Conservation (phyloP, 2,888 invertebrate genomes). For the Caenorhabditis imperialis region DNA sequence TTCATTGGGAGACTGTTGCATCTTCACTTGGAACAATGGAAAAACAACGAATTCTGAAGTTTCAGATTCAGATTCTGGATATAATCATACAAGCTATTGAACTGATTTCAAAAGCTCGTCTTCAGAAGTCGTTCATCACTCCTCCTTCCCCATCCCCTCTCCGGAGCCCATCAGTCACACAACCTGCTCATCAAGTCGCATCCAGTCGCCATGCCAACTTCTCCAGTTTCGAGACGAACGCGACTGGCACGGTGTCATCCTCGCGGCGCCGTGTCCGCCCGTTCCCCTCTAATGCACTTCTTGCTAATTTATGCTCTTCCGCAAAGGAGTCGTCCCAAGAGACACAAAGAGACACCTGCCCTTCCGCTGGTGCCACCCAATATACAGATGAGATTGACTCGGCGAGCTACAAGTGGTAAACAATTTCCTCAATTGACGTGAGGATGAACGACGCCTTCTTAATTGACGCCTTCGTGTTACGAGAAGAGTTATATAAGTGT, state of each 20-base stretch:
- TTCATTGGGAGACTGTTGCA: background rate
- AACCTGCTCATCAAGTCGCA: slow-evolving; percentile 25
- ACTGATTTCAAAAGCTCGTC: no score
- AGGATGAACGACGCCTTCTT: slow-evolving; percentile 13
- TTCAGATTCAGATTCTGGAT: background rate
- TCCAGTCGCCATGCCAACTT: slow-evolving; percentile 26
- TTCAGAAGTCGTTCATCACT: background rate
- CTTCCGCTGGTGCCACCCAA: slow-evolving; percentile 37
- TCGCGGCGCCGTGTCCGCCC: background rate
- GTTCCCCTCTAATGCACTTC: slow-evolving; percentile 29
- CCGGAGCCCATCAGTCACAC: slow-evolving; percentile 8
- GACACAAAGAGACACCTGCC: slow-evolving; percentile 45
- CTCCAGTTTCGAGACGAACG: slow-evolving; percentile 19
- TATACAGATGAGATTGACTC: slow-evolving; percentile 37
- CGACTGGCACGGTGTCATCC: slow-evolving; percentile 40
- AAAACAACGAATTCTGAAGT: background rate
- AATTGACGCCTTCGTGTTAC: slow-evolving; percentile 48
- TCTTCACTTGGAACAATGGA: background rate
- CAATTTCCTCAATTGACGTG: slow-evolving; percentile 37
- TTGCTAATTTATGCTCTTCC: slow-evolving; percentile 48
- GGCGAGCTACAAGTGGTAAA: slow-evolving; percentile 46
- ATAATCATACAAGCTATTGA: no score
- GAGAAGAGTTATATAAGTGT: slow-evolving; percentile 41
- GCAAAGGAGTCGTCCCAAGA: slow-evolving; percentile 34
- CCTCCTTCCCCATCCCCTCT: background rate